Evolutionary conservation across 2,797 vertebrate genomes (phyloP), one percentile per base, ranked within the genome.

Genomic region (Merluccius polli): DNA sequence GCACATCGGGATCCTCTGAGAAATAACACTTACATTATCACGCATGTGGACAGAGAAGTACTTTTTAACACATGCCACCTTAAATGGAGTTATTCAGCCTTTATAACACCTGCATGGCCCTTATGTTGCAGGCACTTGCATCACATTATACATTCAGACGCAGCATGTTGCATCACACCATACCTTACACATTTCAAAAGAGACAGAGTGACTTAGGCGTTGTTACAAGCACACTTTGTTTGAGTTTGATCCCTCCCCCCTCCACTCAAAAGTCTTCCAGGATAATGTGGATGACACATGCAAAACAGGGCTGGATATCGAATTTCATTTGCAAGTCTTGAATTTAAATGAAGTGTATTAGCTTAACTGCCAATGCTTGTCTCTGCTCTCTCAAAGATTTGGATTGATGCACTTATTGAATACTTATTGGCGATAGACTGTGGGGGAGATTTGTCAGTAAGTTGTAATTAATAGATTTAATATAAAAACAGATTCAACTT

Each of bases 171-270:
- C 71, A 63, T 18, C 69, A 70, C 70, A 36, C 21, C 15, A 31
- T 31, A 65, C n/a, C 31, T 27, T n/a, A 31, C 30, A n/a, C 27
- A 36, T 21, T 73, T 59, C 65, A 11, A 81, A 70, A 44, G 0
- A 76, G 87, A 85, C 84, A 85, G 82, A 90, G 87, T 89, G 84
- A 59, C 48, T 86, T 87, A 75, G 84, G 86, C 79, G 87, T 84
- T 91, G 84, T 91, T 88, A 83, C 73, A 68, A 85, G 82, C 71
- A 2, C 75, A 83, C 79, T 76, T 80, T 86, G 86, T 85, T 87
- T 89, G 87, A 85, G 81, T 78, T n/a, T 9, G 5, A 71, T 32
- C 27, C 18, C 44, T 16, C 12, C 52, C 52, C 48, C 21, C 21
- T 59, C 52, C n/a, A 59, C 52, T 59, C 18, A n/a, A 59, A 59